Evolutionary conservation across 2,888 invertebrate species (phyloP), one percentile per base, ranked within the genome.

Genomic region (Nemurella pictetii): DNA sequence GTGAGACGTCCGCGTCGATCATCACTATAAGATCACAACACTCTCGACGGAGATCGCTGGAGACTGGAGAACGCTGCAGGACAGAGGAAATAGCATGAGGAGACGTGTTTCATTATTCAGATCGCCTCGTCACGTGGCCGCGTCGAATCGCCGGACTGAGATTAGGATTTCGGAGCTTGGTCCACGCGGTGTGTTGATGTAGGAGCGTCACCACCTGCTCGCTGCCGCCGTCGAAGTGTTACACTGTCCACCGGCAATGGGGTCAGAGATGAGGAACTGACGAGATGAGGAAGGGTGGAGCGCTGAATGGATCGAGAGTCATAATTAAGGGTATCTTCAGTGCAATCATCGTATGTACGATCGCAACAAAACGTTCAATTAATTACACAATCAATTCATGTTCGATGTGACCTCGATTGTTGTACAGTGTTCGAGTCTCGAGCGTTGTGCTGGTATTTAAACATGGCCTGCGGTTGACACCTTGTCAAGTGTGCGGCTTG

Each of bases 41-140:
- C n/a, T n/a, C n/a, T n/a, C n/a, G n/a, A n/a, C n/a, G n/a, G n/a
- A n/a, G n/a, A n/a, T n/a, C n/a, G n/a, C n/a, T n/a, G n/a, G n/a
- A n/a, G n/a, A n/a, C n/a, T 20, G 12, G 55, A 55, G 12, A 55
- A 7, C 55, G 55, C 55, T 55, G 55, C 15, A 55, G 55, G 55
- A 55, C 55, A 55, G 55, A 7, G 55, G 55, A 55, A 55, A 55
- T 55, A 55, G 55, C 55, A n/a, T n/a, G n/a, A 55, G 55, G 55
- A 55, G 55, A 55, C 55, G 55, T 55, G 55, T 55, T 55, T 55
- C 55, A 12, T 55, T 55, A 55, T 55, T 55, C 78, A 30, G 30
- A n/a, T 78, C 78, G 78, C 7, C 28, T 78, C 78, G 25, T 78
- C 78, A 78, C 78, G 78, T 78, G 78, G 1, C 28, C 30, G 78